A percentile compares a stretch with the other conserved stretches of the same genome.
phyloP scores from a whole-genome alignment of 1,140 invertebrate genomes.

The Lasioglossum baleicum region DNA sequence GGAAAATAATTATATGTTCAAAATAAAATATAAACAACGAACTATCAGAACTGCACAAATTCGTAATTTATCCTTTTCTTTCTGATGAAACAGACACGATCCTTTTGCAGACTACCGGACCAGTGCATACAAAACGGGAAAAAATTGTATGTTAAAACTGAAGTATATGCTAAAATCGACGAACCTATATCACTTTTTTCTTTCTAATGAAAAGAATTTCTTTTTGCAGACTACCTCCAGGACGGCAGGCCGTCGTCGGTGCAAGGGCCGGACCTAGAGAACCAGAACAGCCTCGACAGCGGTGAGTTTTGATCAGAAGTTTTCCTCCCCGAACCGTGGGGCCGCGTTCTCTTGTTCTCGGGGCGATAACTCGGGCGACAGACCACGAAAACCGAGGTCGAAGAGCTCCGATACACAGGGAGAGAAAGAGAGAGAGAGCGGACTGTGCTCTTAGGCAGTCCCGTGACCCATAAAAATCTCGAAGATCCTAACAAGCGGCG shows the following conservation, averaged over 20 bases:
- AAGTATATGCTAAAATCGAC: too few relatives aligned
- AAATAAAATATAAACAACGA: too few relatives aligned
- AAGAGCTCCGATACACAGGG: background rate
- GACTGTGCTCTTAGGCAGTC: slow-evolving; percentile 1
- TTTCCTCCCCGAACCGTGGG: background rate
- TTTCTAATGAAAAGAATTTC: background rate
- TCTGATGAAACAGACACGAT: too few relatives aligned
- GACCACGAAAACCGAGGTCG: background rate
- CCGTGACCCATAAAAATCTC: slow-evolving; percentile 34
- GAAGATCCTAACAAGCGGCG: slow-evolving; percentile 35
- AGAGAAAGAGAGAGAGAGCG: background rate
- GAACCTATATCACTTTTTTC: background rate
- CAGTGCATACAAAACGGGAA: too few relatives aligned
- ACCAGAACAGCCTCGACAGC: slow-evolving; percentile 74
- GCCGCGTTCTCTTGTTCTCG: background rate
- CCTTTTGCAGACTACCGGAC: too few relatives aligned
- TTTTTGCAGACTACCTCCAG: slow-evolving; percentile 66
- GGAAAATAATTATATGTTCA: too few relatives aligned
- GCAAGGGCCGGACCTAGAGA: slow-evolving; percentile 68
- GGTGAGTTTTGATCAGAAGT: slow-evolving; percentile 62
- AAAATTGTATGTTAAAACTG: too few relatives aligned
- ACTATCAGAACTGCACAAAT: too few relatives aligned
- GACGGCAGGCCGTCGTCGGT: slow-evolving; percentile 60
- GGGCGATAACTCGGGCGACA: background rate
- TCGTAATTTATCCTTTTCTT: too few relatives aligned